phyloP scores from a whole-genome alignment of 1,140 invertebrate species.

The Drosophila setifemur region DNA sequence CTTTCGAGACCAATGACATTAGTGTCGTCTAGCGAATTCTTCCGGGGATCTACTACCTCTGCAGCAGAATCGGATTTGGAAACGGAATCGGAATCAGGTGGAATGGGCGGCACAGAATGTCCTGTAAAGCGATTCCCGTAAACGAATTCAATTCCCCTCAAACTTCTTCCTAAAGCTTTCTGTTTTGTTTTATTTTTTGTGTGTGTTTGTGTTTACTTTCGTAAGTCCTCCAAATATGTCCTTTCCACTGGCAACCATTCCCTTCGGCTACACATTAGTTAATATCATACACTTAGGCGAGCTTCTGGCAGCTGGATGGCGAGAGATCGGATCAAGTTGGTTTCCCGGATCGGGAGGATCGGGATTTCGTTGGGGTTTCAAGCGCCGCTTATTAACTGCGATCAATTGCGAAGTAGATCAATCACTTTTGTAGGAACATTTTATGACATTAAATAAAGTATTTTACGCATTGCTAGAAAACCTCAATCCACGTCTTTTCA shows the following conservation, averaged over 20 bases:
- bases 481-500: not conserved
- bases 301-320: conserved; percentile 35
- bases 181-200: conserved; percentile 31
- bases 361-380: not conserved
- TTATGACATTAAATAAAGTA: conserved; percentile 62
- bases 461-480: conserved; percentile 67
- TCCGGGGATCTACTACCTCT: conserved; percentile 23
- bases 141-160: conserved; percentile 14
- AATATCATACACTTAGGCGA: conserved; percentile 16
- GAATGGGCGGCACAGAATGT: no score
- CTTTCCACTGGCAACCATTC: conserved; percentile 12
- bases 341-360: not conserved
- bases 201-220: conserved; percentile 21
- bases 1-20: conserved; percentile 71
- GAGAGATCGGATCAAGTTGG: not conserved
- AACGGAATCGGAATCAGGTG: no score
- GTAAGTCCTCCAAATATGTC: not conserved
- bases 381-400: conserved; percentile 26
- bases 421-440: conserved; percentile 69
- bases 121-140: conserved; percentile 50
- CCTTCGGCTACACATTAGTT: conserved; percentile 16
- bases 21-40: conserved; percentile 53
- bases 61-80: conserved; percentile 12
- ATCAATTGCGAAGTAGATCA: conserved; percentile 50
- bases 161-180: not conserved